Percentiles rank a stretch among this genome's conserved stretches.
Conservation (phyloP, 2,113 vertebrate genomes). For the Anarrhichthys ocellatus region DNA sequence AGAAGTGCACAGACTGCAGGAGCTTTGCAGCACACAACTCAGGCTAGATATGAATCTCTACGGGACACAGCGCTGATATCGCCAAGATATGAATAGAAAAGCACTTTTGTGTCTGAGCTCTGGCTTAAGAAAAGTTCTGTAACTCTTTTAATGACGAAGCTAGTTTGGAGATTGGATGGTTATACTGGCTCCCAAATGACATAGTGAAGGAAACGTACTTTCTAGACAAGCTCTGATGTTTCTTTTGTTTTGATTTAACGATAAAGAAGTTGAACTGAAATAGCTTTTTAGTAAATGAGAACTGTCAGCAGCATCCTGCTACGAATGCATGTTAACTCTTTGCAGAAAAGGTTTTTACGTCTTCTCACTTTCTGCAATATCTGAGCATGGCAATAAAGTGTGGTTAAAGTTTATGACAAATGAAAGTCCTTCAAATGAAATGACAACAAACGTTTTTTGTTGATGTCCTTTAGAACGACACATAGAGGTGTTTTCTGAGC, state of each 20-base stretch:
- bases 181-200: constrained; percentile 14
- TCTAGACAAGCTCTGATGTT: neutral
- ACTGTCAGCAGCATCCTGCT: neutral
- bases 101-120: neutral
- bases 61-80: constrained; percentile 9
- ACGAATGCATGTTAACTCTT: neutral
- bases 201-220: neutral
- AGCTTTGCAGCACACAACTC: constrained; percentile 23
- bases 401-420: neutral
- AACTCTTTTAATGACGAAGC: neutral
- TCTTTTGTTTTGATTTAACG: constrained; percentile 12
- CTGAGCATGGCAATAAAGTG: neutral
- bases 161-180: neutral
- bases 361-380: neutral
- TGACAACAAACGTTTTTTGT: neutral
- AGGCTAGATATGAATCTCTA: constrained; percentile 24
- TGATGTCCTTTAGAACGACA: neutral
- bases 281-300: neutral
- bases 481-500: neutral
- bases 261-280: neutral
- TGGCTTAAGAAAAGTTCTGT: constrained; percentile 20
- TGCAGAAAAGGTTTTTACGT: neutral
- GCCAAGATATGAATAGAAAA: constrained; percentile 22
- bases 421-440: neutral
- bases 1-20: constrained; percentile 35